These are phyloP conservation scores for Rhodophaea formosa DNA, from an alignment of 2,888 invertebrate genomes.

Conservation along the genomic window DNA sequence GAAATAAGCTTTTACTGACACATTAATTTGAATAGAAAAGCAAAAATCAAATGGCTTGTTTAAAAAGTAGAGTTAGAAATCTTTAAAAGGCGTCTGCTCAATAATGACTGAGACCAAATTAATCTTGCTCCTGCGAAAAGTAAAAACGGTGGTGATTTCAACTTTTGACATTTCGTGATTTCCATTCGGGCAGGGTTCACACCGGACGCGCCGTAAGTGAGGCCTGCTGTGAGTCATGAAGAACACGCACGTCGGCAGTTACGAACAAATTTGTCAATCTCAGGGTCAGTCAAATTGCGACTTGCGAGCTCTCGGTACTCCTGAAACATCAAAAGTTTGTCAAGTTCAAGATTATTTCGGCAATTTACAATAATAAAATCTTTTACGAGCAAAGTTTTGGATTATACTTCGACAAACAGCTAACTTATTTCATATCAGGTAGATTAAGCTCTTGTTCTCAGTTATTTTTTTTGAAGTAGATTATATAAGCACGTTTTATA, in stretches of 20 bases:
- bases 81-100: too few relatives aligned
- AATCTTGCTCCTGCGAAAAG: neutral
- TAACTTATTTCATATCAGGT: neutral
- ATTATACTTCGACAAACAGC: neutral
- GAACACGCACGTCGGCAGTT: slow-evolving; percentile 15
- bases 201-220: neutral
- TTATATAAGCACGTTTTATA: too few relatives aligned
- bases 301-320: neutral
- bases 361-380: neutral
- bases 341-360: slow-evolving; percentile 22
- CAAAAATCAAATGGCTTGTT: too few relatives aligned
- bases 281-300: neutral
- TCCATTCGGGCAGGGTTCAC: slow-evolving; percentile 23
- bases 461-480: too few relatives aligned
- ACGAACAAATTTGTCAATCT: slow-evolving; percentile 4
- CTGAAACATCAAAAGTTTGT: slow-evolving; percentile 8
- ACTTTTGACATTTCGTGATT: slow-evolving; percentile 39
- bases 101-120: neutral
- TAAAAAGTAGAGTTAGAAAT: too few relatives aligned
- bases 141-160: slow-evolving; percentile 21
- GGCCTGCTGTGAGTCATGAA: slow-evolving; percentile 22
- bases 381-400: neutral
- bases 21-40: too few relatives aligned
- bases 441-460: too few relatives aligned
- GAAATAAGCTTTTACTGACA: too few relatives aligned